Percentiles rank a stretch among this genome's conserved stretches.
These are phyloP conservation scores for Drosophila mulleri DNA, from an alignment of 2,888 invertebrate species.

Conservation along the genomic window DNA sequence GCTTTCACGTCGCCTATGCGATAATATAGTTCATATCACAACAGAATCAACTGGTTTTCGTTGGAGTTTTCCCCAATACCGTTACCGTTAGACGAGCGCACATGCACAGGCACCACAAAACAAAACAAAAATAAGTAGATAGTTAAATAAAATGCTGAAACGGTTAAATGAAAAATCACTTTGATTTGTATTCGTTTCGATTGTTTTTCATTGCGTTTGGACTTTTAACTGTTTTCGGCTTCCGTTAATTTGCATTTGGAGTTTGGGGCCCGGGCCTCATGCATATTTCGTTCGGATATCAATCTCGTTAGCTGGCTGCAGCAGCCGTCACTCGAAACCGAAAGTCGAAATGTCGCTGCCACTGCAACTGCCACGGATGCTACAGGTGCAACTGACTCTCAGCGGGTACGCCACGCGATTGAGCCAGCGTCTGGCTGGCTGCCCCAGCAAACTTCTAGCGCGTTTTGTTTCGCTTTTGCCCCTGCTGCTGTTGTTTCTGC, in stretches of 20 bases:
- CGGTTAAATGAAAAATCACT: constrained; percentile 61
- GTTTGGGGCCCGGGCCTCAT: constrained; percentile 17
- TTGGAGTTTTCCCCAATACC: constrained; percentile 59
- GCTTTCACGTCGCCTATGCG: constrained; percentile 34
- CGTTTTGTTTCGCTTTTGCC: constrained; percentile 25
- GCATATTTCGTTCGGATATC: constrained; percentile 8
- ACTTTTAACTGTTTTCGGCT: constrained; percentile 37
- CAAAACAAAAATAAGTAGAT: not conserved
- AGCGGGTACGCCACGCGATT: constrained; percentile 53
- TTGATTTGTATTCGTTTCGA: constrained; percentile 14
- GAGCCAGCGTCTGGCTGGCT: constrained; percentile 33
- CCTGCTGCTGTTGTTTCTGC: not conserved
- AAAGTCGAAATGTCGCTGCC: constrained; percentile 28
- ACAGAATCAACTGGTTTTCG: constrained; percentile 53
- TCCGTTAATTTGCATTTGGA: constrained; percentile 63
- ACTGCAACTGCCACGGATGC: constrained; percentile 5
- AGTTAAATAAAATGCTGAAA: constrained; percentile 29
- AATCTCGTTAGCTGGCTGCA: not conserved
- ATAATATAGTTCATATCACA: constrained; percentile 28
- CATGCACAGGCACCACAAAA: not conserved
- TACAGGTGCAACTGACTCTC: constrained; percentile 36
- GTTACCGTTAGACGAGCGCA: constrained; percentile 65
- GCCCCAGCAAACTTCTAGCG: constrained; percentile 63
- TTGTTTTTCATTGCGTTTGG: constrained; percentile 25
- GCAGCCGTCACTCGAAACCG: constrained; percentile 42